Evolutionary conservation across 1,140 invertebrate species (phyloP).

Genomic region (Ips typographus): DNA sequence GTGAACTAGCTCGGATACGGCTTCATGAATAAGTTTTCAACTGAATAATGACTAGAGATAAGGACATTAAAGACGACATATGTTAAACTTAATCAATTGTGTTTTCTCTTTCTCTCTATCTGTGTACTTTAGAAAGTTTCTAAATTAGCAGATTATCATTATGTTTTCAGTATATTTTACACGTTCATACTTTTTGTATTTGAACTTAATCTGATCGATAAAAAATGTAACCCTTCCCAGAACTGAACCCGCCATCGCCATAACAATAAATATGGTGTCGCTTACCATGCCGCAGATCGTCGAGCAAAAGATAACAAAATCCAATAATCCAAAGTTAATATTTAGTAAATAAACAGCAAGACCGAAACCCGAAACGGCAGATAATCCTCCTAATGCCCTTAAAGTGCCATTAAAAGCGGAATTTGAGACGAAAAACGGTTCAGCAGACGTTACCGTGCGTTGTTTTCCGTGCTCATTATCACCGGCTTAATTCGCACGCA

Average conservation of each 20-base stretch:
- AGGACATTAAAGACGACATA: no score
- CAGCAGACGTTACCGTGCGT: slow-evolving; percentile 28
- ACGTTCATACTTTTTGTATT: no score
- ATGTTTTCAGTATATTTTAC: no score
- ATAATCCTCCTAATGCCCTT: slow-evolving; percentile 27
- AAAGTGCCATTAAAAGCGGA: slow-evolving; percentile 29
- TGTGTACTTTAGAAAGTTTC: no score
- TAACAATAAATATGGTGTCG: slow-evolving; percentile 14
- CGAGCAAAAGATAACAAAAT: slow-evolving; percentile 25
- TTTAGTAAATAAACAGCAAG: slow-evolving; percentile 33
- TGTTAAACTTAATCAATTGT: no score
- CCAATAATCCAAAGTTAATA: slow-evolving; percentile 34
- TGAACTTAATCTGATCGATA: no score
- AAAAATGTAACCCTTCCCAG: no score
- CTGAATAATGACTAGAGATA: no score
- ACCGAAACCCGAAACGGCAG: slow-evolving; percentile 31
- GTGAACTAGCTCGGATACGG: no score
- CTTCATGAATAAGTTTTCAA: no score
- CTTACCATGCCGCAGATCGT: slow-evolving; percentile 17
- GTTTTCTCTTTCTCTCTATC: no score
- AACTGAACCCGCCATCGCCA: background rate
- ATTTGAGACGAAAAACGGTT: slow-evolving; percentile 26
- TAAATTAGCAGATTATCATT: no score
- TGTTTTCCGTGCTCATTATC: slow-evolving; percentile 27
- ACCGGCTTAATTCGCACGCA: slow-evolving; percentile 27